A percentile compares a stretch with the other conserved stretches of the same genome.
Conservation (phyloP, 2,888 invertebrate genomes). For the Tinea semifulvella region DNA sequence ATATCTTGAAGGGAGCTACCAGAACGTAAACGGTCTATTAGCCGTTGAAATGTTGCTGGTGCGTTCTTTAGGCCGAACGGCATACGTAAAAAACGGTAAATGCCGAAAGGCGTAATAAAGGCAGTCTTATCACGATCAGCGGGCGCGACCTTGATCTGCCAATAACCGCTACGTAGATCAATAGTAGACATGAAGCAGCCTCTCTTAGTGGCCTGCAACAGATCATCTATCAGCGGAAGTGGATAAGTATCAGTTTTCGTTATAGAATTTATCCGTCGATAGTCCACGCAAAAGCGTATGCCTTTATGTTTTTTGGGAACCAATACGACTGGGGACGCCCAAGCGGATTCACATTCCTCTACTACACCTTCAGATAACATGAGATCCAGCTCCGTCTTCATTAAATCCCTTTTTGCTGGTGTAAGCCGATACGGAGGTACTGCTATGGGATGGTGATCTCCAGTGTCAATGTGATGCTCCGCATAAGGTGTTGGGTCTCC, state of each 20-base stretch:
- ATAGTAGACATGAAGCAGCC: constrained; percentile 26
- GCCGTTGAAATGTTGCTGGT: constrained; percentile 23
- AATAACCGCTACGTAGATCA: constrained; percentile 32
- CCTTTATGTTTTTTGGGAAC: constrained; percentile 26
- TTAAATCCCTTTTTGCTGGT: constrained; percentile 22
- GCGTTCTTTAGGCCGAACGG: too few species aligned
- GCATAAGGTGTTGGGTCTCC: constrained; percentile 18
- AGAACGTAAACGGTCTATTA: constrained; percentile 24
- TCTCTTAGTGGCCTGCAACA: constrained; percentile 25
- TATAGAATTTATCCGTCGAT: constrained; percentile 23
- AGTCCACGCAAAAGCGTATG: constrained; percentile 27
- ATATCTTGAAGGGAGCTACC: constrained; percentile 16
- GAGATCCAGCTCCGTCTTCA: constrained; percentile 24
- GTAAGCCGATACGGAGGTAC: constrained; percentile 28
- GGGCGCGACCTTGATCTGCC: constrained; percentile 25
- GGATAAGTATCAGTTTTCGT: constrained; percentile 22
- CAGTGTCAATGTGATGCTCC: constrained; percentile 25
- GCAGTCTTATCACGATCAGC: constrained; percentile 24
- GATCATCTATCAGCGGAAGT: constrained; percentile 30
- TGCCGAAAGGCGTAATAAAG: too few species aligned
- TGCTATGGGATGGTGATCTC: constrained; percentile 25
- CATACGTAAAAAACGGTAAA: constrained; percentile 24
- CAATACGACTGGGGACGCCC: constrained; percentile 28
- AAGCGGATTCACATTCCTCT: constrained; percentile 29
- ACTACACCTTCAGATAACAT: constrained; percentile 27